Percentiles rank a stretch among this genome's conserved stretches.
These are phyloP conservation scores for Drosophila affinis DNA, from an alignment of 2,888 invertebrate genomes.

Conservation along the genomic window DNA sequence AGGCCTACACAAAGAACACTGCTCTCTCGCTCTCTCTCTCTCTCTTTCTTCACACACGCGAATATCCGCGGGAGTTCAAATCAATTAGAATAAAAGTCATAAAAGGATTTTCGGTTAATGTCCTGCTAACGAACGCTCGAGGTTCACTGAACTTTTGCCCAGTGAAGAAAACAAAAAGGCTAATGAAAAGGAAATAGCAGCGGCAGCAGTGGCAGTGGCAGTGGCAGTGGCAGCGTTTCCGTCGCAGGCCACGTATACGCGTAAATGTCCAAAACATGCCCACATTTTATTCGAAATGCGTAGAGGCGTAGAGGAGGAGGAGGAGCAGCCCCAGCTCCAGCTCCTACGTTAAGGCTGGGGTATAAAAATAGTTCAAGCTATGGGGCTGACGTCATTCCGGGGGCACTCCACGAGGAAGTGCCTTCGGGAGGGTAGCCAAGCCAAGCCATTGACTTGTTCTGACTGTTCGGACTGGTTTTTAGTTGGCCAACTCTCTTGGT, in stretches of 20 bases:
- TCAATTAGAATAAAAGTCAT: slow-evolving; percentile 46
- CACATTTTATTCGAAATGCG: slow-evolving; percentile 48
- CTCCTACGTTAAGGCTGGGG: slow-evolving; percentile 32
- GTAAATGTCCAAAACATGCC: slow-evolving; percentile 59
- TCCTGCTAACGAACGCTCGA: slow-evolving; percentile 37
- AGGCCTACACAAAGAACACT: background rate
- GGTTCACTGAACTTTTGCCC: slow-evolving; percentile 45
- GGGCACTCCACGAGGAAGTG: slow-evolving; percentile 48
- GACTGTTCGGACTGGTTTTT: slow-evolving; percentile 54
- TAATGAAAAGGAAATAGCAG: slow-evolving; percentile 9
- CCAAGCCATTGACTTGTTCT: slow-evolving; percentile 45
- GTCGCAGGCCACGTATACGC: slow-evolving; percentile 12
- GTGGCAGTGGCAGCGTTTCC: background rate
- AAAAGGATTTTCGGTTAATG: slow-evolving; percentile 38
- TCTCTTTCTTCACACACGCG: background rate
- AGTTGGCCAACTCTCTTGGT: slow-evolving; percentile 30
- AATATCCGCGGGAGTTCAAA: slow-evolving; percentile 30
- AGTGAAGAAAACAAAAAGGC: slow-evolving; percentile 5
- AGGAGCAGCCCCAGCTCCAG: background rate
- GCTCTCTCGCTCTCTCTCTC: background rate
- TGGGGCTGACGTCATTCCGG: slow-evolving; percentile 64
- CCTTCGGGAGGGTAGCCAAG: slow-evolving; percentile 23
- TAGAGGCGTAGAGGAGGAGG: slow-evolving; percentile 1
- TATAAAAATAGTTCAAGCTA: slow-evolving; percentile 70
- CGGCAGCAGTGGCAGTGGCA: background rate